These are phyloP conservation scores for Callosobruchus maculatus DNA, from an alignment of 2,888 invertebrate genomes.

Conservation along the genomic window DNA sequence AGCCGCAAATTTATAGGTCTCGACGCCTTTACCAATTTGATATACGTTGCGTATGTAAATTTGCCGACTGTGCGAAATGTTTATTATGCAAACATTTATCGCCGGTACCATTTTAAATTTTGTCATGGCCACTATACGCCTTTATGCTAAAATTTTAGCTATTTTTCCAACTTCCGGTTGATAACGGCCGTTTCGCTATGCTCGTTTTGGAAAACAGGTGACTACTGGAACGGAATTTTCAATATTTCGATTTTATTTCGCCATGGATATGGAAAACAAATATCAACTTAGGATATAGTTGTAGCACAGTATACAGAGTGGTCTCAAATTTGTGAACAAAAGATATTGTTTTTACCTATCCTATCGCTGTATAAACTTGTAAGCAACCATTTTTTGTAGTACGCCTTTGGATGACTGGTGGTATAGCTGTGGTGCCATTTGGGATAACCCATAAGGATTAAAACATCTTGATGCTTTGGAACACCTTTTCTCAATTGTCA, in stretches of 20 bases:
- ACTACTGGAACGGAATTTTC: neutral
- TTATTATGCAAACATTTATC: neutral
- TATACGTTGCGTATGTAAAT: neutral
- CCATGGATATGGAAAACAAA: neutral
- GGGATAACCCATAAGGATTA: no score
- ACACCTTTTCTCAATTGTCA: no score
- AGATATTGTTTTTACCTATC: no score
- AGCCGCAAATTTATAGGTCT: neutral
- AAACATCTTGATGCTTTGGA: no score
- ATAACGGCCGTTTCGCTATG: neutral
- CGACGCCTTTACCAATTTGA: neutral
- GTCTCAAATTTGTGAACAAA: no score
- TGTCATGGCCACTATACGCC: neutral
- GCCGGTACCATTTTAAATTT: neutral
- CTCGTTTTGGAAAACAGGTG: neutral
- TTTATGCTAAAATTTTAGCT: neutral
- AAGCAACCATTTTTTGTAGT: no score
- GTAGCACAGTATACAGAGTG: no score
- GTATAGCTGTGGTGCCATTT: no score
- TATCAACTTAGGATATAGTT: neutral
- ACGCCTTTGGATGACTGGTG: no score
- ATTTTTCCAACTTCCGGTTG: neutral
- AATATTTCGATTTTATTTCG: neutral
- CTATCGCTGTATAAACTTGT: no score
- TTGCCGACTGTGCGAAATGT: neutral